These are phyloP conservation scores for Dermochelys coriacea DNA, from an alignment of 2,797 vertebrate species.

Conservation along the genomic window DNA sequence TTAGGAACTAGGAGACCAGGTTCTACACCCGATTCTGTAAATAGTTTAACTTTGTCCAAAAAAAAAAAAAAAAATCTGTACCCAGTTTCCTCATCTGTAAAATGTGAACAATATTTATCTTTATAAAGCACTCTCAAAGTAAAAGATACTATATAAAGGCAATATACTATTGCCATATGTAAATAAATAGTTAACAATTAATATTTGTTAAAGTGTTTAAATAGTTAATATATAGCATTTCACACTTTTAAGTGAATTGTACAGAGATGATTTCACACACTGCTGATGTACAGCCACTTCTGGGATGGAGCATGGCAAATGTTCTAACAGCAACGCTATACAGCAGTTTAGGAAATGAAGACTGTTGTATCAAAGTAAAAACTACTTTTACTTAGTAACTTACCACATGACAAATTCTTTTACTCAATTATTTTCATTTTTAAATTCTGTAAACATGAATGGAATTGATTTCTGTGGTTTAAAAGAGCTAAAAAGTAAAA, in stretches of 20 bases:
- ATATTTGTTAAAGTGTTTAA: not conserved
- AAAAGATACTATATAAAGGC: not conserved
- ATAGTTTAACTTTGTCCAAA: not conserved
- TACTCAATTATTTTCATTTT: not conserved
- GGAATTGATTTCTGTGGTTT: not conserved
- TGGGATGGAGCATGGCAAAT: not conserved
- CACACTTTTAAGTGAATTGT: not conserved
- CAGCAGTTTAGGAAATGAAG: not conserved
- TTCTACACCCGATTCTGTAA: not conserved
- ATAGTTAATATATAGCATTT: not conserved
- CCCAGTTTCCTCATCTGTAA: not conserved
- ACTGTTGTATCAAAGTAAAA: not conserved
- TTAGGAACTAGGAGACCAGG: not conserved
- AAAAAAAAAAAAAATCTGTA: not conserved
- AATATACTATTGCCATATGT: not conserved
- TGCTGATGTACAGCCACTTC: not conserved
- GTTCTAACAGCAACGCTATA: not conserved
- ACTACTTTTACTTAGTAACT: not conserved
- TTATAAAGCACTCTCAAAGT: not conserved
- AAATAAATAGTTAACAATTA: not conserved
- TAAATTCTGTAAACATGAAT: not conserved
- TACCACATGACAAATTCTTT: not conserved
- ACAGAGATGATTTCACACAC: not conserved
- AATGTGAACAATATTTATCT: not conserved
- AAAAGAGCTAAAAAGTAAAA: not conserved